Percentiles rank a stretch among this genome's conserved stretches.
These are phyloP conservation scores for Doryteuthis pealeii DNA, from an alignment of 1,140 invertebrate genomes.

Conservation along the genomic window DNA sequence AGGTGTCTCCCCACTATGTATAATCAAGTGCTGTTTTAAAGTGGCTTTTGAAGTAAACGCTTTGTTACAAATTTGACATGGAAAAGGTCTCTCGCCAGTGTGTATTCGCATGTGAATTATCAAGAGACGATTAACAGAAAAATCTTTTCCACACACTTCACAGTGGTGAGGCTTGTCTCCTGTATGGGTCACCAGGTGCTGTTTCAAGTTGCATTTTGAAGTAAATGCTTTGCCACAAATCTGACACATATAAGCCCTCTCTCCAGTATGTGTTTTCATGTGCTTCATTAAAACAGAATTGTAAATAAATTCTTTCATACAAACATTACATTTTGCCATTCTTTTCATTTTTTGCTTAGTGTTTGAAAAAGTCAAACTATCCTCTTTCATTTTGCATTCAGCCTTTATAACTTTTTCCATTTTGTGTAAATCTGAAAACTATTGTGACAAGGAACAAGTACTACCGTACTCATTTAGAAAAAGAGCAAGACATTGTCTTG, in stretches of 20 bases:
- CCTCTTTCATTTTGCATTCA: no score
- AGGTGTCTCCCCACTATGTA: neutral
- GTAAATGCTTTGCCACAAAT: neutral
- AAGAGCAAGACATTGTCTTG: no score
- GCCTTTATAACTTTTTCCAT: no score
- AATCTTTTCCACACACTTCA: neutral
- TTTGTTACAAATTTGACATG: slow-evolving; percentile 55
- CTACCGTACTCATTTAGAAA: no score
- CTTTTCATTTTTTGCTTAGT: no score
- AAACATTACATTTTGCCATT: neutral
- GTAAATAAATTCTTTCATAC: neutral
- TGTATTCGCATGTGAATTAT: neutral
- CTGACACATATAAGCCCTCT: neutral
- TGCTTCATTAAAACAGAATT: neutral
- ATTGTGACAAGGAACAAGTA: no score
- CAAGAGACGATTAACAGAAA: neutral
- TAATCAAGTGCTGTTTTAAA: slow-evolving; percentile 21
- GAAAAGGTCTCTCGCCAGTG: slow-evolving; percentile 32
- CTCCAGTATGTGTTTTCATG: neutral
- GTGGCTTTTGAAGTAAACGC: slow-evolving; percentile 36
- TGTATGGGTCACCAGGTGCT: neutral
- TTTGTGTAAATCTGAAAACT: no score
- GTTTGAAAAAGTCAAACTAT: no score
- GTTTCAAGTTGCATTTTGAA: neutral
- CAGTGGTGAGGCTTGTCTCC: neutral